Evolutionary conservation across 2,113 vertebrate species (phyloP).

Genomic region (Actenoides hombroni): DNA sequence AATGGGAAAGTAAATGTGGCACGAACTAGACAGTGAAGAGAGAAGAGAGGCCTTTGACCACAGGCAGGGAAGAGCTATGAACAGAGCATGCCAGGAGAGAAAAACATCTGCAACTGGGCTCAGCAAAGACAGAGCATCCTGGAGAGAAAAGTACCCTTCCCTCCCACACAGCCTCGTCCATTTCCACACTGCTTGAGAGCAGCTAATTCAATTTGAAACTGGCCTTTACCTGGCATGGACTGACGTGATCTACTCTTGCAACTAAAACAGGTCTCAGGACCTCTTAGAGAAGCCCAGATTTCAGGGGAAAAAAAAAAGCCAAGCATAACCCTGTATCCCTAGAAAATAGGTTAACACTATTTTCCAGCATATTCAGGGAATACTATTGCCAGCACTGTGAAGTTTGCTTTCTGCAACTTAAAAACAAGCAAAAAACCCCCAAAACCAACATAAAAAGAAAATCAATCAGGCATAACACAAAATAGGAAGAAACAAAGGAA

Average conservation of each 20-base stretch:
- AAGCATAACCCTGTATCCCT: background rate
- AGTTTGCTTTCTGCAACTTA: background rate
- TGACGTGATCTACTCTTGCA: background rate
- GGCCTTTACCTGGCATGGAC: background rate
- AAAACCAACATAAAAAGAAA: background rate
- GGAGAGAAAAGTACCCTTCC: background rate
- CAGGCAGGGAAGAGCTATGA: background rate
- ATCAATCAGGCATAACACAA: background rate
- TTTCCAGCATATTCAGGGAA: background rate
- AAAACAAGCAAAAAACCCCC: background rate
- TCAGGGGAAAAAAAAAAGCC: background rate
- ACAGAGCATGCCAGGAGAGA: background rate
- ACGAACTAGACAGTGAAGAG: background rate
- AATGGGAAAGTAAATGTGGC: background rate
- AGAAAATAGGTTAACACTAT: background rate
- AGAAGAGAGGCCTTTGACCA: background rate
- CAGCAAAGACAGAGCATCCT: background rate
- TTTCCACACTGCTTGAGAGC: background rate
- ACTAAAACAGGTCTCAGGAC: background rate
- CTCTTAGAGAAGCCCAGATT: background rate
- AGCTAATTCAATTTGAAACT: background rate
- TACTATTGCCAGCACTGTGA: background rate
- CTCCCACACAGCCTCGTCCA: background rate
- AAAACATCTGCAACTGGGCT: background rate
- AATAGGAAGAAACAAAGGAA: constrained; percentile 59